These are phyloP conservation scores for Sylvicola cinctus DNA, from an alignment of 2,888 invertebrate genomes.

Conservation along the genomic window DNA sequence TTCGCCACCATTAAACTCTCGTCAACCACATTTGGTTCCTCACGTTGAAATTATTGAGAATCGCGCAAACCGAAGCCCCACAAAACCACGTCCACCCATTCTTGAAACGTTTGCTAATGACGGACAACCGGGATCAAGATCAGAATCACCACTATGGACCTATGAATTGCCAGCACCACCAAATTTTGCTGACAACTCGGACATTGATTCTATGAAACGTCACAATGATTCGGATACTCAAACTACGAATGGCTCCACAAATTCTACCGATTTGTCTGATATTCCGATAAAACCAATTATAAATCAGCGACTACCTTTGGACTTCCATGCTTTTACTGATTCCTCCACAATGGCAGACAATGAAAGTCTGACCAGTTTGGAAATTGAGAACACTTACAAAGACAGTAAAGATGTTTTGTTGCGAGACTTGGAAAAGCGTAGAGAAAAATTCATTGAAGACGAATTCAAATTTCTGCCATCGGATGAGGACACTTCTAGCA, in stretches of 20 bases:
- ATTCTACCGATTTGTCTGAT: conserved; percentile 6
- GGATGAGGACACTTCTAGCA: neutral
- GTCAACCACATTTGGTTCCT: too few relatives aligned
- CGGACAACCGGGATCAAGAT: conserved; percentile 5
- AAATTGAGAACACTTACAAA: conserved; percentile 13
- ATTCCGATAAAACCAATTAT: conserved; percentile 4
- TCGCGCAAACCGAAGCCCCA: too few relatives aligned
- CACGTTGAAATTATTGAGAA: too few relatives aligned
- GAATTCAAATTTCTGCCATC: conserved; percentile 5
- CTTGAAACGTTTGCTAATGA: too few relatives aligned
- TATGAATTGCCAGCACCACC: conserved; percentile 10
- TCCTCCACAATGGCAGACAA: conserved; percentile 3
- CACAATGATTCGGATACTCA: conserved; percentile 7
- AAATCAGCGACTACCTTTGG: conserved; percentile 3
- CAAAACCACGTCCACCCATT: too few relatives aligned
- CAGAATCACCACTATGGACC: conserved; percentile 9
- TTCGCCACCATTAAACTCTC: too few relatives aligned
- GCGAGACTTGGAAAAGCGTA: neutral
- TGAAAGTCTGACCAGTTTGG: conserved; percentile 9
- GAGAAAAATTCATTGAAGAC: conserved; percentile 4
- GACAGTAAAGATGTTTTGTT: conserved; percentile 5
- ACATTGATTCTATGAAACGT: too few relatives aligned
- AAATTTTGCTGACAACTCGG: conserved; percentile 6
- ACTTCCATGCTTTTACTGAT: conserved; percentile 4
- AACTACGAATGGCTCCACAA: conserved; percentile 6